Percentiles rank a stretch among this genome's conserved stretches.
Conservation (phyloP, 2,113 vertebrate species). For the Diadophis punctatus region DNA sequence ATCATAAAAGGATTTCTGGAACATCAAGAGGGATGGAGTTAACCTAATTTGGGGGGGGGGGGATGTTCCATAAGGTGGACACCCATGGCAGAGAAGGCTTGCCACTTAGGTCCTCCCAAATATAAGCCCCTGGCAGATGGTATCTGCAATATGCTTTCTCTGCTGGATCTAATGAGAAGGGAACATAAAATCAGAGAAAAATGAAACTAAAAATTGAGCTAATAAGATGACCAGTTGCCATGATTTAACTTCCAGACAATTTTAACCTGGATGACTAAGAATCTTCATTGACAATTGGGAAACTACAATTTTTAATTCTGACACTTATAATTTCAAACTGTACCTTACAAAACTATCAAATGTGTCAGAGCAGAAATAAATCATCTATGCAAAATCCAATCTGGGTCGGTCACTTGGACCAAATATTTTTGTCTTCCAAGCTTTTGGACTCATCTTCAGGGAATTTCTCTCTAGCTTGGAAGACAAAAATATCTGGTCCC, state of each 20-base stretch:
- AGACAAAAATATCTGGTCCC: not conserved
- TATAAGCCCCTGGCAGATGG: not conserved
- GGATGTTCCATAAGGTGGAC: not conserved
- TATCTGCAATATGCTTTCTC: not conserved
- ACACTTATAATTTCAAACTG: not conserved
- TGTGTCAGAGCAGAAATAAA: not conserved
- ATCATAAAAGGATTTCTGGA: not conserved
- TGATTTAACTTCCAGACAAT: not conserved
- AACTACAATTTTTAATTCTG: not conserved
- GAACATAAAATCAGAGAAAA: not conserved
- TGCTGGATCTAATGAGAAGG: not conserved
- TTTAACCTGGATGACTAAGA: not conserved
- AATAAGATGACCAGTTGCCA: not conserved
- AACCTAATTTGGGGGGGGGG: not conserved
- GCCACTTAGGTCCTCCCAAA: not conserved
- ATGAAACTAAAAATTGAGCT: not conserved
- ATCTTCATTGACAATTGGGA: not conserved
- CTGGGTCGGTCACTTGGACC: not conserved
- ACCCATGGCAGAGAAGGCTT: not conserved
- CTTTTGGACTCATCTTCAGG: not conserved
- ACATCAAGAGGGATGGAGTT: not conserved
- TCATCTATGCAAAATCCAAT: not conserved
- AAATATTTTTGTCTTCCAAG: not conserved
- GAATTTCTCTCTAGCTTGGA: not conserved
- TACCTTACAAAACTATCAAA: not conserved